Conservation (phyloP, 2,888 invertebrate species). For the Clusia tigrina region DNA sequence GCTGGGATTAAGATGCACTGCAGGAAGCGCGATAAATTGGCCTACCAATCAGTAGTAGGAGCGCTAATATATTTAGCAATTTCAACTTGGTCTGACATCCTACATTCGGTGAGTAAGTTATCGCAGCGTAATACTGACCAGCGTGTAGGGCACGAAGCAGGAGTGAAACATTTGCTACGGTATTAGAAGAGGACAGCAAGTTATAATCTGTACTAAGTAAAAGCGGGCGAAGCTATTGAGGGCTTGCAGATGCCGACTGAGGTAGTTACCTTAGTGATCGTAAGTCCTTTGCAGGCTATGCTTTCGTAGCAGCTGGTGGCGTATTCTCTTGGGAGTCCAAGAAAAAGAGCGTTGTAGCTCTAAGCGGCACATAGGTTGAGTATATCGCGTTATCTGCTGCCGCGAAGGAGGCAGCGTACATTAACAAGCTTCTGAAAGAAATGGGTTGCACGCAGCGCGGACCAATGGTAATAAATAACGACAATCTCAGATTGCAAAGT, state of each 20-base stretch:
- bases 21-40: too few species aligned
- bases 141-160: too few species aligned
- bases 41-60: too few species aligned
- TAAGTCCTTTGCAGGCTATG: slow-evolving; percentile 24
- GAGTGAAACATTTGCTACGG: too few species aligned
- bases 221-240: too few species aligned
- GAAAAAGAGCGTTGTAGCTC: slow-evolving; percentile 28
- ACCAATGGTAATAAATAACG: slow-evolving; percentile 18
- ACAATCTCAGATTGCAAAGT: slow-evolving; percentile 27
- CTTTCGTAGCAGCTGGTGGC: slow-evolving; percentile 17
- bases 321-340: slow-evolving; percentile 28
- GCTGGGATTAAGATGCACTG: too few species aligned
- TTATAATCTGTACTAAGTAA: too few species aligned
- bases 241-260: slow-evolving; percentile 36
- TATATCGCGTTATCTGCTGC: slow-evolving; percentile 32
- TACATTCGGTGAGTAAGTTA: too few species aligned
- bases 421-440: slow-evolving; percentile 20
- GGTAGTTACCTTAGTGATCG: slow-evolving; percentile 21
- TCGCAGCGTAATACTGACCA: too few species aligned
- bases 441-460: background rate
- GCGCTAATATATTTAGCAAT: too few species aligned
- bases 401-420: slow-evolving; percentile 27
- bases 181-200: too few species aligned
- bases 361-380: slow-evolving; percentile 32
- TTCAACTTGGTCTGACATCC: too few species aligned